A percentile compares a stretch with the other conserved stretches of the same genome.
phyloP scores from a whole-genome alignment of 2,888 invertebrate species.

The Oeneis ivallda region DNA sequence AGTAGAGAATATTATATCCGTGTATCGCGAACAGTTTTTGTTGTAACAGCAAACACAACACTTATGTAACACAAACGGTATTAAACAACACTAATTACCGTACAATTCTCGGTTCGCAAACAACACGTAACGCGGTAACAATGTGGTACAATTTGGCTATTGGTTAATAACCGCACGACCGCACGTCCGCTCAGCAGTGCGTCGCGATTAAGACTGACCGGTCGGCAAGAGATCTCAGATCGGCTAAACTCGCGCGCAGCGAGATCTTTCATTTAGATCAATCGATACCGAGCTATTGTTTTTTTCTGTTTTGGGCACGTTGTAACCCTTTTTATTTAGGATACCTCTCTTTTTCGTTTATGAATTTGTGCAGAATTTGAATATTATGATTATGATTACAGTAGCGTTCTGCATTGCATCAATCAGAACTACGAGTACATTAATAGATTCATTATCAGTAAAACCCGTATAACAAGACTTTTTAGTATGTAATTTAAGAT shows the following conservation, averaged over 20 bases:
- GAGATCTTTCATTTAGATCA: conserved; percentile 12
- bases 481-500: neutral
- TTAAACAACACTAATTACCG: conserved; percentile 30
- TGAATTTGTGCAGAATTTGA: neutral
- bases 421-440: neutral
- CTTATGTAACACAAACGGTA: conserved; percentile 32
- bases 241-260: conserved; percentile 14
- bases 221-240: conserved; percentile 24
- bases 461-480: neutral
- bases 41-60: conserved; percentile 23
- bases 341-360: neutral
- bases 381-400: neutral
- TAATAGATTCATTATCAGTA: neutral
- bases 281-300: conserved; percentile 20
- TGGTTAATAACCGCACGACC: conserved; percentile 34
- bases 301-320: conserved; percentile 26
- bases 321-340: conserved; percentile 2
- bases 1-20: conserved; percentile 2
- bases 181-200: conserved; percentile 36
- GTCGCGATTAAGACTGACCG: conserved; percentile 46
- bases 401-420: too few species aligned
- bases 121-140: conserved; percentile 23
- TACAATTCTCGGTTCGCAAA: conserved; percentile 22
- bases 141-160: conserved; percentile 28
- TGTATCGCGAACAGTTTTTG: neutral